These are phyloP conservation scores for Cantharis rustica DNA, from an alignment of 2,888 invertebrate species.

Conservation along the genomic window DNA sequence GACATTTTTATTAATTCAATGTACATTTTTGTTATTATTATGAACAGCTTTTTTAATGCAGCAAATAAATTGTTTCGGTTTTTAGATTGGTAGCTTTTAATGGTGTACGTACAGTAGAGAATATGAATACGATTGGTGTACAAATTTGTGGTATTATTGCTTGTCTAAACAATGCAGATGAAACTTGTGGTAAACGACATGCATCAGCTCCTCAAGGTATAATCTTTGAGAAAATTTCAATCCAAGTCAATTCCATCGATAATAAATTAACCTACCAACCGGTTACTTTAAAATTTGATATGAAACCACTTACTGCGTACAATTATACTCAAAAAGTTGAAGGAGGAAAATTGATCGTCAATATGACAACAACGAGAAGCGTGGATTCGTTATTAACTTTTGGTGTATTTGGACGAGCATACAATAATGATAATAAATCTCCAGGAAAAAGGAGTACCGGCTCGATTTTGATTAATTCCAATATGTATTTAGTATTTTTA, in stretches of 20 bases:
- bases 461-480: neutral
- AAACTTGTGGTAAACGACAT: constrained; percentile 28
- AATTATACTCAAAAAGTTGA: constrained; percentile 30
- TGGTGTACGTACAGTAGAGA: constrained; percentile 29
- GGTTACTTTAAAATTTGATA: constrained; percentile 30
- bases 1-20: no score
- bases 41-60: no score
- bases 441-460: neutral
- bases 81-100: constrained; percentile 34
- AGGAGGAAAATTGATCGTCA: constrained; percentile 8
- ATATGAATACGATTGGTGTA: constrained; percentile 25
- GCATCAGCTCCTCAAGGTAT: neutral
- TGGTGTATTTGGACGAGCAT: constrained; percentile 36
- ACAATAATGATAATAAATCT: constrained; percentile 20
- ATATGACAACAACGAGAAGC: constrained; percentile 25
- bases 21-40: no score
- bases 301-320: constrained; percentile 31
- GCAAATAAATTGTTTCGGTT: neutral
- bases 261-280: constrained; percentile 30
- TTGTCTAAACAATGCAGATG: constrained; percentile 24
- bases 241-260: constrained; percentile 17
- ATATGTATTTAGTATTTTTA: neutral
- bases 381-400: constrained; percentile 31
- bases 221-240: constrained; percentile 25
- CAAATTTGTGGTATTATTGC: constrained; percentile 35